Base-by-base conservation (phyloP, 2,888 invertebrate species). In the Priapulus caudatus region DNA sequence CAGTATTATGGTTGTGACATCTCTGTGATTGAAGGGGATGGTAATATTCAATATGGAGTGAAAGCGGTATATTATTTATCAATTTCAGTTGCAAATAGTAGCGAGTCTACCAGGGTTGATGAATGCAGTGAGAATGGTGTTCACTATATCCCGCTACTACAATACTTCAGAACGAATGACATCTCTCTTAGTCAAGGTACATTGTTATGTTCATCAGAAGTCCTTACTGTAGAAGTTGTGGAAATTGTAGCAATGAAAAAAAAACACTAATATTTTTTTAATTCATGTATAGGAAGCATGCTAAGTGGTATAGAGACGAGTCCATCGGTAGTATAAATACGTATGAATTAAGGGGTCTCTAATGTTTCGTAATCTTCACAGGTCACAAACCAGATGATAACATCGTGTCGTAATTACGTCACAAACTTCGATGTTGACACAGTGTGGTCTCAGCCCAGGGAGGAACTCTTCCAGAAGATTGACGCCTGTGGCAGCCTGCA, bases 341-440 rank as follows among this genome's bases (percentile, higher is more conserved):
- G n/a, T n/a, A n/a, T n/a, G n/a, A n/a, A n/a, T n/a, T n/a, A n/a
- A n/a, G n/a, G n/a, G n/a, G n/a, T n/a, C n/a, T n/a, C n/a, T n/a
- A n/a, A n/a, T n/a, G n/a, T n/a, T n/a, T n/a, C n/a, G n/a, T n/a
- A 33, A 33, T 33, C 44, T 1, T 2, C 18, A 2, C 50, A 69
- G 68, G 64, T 68, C 5, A 69, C 70, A n/a, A 70, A 69, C 53
- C 70, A 70, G 56, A 69, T 70, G 66, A 65, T 70, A 47, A 68
- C 65, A 46, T 64, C 67, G 4, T 69, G 69, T 54, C 67, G 67
- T 57, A 58, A 55, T 51, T 68, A 64, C 60, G 62, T 70, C 47
- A 65, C 65, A 4, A 62, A 64, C 43, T 58, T 65, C 49, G 65
- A 65, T 2, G 47, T 60, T 33, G 59, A 58, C 18, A 60, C 62